Evolutionary conservation across 2,113 vertebrate species (phyloP), one percentile per base, ranked within the genome.

Genomic region (Neomonachus schauinslandi): DNA sequence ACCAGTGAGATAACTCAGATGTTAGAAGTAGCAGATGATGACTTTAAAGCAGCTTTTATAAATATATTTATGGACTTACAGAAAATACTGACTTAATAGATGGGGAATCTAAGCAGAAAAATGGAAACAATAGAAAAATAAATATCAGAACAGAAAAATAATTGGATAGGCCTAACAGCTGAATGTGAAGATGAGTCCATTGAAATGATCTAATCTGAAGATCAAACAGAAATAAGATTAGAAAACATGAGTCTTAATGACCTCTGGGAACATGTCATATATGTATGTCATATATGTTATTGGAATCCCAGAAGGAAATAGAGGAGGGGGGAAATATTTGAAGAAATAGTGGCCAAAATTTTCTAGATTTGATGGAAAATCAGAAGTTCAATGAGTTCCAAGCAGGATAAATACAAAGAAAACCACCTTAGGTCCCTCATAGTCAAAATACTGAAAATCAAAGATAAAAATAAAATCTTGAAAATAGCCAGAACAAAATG

Each of bases 281-380:
- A 76, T 90, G 16, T 83, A 90, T 49, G 57, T 82, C 33, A 49
- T 74, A 2, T 33, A 33, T 72, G 4, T 39, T 82, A 31, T 57
- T 97, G 72, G 59, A 94, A 67, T 89, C 53, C 31, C 46, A 82
- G 65, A 77, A 87, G 9, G 71, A 88, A 97, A 96, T n/a, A 55
- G 42, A 74, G 12, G 67, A 92, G 11, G 24, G 36, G 33, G 19
- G 82, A 91, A 91, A 49, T 69, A 79, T 57, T 86, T 96, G 5
- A 96, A 95, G 81, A 91, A 63, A 57, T 21, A 91, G 42, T 91
- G 1, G 16, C 80, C 3, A 92, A 84, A 57, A 4, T 84, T 26
- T 95, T 42, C 61, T 74, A 79, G 83, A 61, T 59, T 89, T 95
- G 9, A 18, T 94, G 28, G 67, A 81, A 83, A 93, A 84, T 79